A percentile compares a stretch with the other conserved stretches of the same genome.
Evolutionary conservation across 1,140 invertebrate genomes (phyloP).

Genomic region (Pinna nobilis): DNA sequence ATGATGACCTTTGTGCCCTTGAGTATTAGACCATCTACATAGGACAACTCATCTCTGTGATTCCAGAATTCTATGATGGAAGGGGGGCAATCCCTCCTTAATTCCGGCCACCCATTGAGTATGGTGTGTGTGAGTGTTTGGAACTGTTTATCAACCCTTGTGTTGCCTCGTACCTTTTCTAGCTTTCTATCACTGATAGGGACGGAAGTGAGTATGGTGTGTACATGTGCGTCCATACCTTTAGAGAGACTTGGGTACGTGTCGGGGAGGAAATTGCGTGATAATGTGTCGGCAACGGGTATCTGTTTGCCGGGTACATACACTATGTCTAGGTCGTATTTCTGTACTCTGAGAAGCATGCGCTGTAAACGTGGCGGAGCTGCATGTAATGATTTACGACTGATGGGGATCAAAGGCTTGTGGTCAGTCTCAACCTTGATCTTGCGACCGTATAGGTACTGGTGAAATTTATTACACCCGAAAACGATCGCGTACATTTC

Average conservation of each 20-base stretch:
- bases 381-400: conserved; percentile 37
- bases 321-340: conserved; percentile 52
- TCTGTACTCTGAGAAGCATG: conserved; percentile 43
- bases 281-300: conserved; percentile 46
- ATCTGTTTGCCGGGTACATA: conserved; percentile 47
- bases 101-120: conserved; percentile 38
- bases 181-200: conserved; percentile 36
- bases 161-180: background rate
- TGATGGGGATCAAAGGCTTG: conserved; percentile 59
- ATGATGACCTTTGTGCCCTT: conserved; percentile 47
- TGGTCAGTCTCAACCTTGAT: conserved; percentile 64
- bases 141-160: background rate
- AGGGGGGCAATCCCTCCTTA: conserved; percentile 5
- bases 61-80: conserved; percentile 29
- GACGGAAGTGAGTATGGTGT: conserved; percentile 16
- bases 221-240: conserved; percentile 24
- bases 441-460: conserved; percentile 74
- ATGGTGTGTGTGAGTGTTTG: conserved; percentile 16
- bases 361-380: conserved; percentile 46
- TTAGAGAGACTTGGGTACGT: conserved; percentile 22
- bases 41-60: conserved; percentile 41
- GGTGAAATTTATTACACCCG: conserved; percentile 75
- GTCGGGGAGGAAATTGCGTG: conserved; percentile 22
- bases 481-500: conserved; percentile 76
- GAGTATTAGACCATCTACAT: conserved; percentile 39